A percentile compares a stretch with the other conserved stretches of the same genome.
Conservation (phyloP, 2,113 vertebrate species). For the Cebus imitator region DNA sequence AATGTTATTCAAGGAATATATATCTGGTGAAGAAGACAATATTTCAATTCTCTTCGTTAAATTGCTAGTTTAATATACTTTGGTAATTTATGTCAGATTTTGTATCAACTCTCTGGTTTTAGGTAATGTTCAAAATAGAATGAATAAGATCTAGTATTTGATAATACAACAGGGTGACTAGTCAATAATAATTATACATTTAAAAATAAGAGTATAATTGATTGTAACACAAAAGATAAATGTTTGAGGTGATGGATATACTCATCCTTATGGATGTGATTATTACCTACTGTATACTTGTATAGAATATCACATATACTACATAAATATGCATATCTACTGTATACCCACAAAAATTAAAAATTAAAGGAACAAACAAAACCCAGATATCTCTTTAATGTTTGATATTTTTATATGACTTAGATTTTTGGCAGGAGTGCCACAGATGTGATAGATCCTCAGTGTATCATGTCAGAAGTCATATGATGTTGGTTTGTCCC, state of each 20-base stretch:
- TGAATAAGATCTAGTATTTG: no score
- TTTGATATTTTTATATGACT: not conserved
- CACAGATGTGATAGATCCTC: not conserved
- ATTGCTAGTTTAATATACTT: not conserved
- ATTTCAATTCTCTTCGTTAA: not conserved
- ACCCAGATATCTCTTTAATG: not conserved
- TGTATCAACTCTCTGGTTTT: not conserved
- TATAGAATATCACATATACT: no score
- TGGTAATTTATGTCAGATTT: not conserved
- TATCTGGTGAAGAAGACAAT: not conserved
- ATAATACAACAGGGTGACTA: no score
- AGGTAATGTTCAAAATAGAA: not conserved
- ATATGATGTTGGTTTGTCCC: not conserved
- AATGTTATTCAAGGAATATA: not conserved
- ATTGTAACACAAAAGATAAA: no score
- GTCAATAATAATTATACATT: no score
- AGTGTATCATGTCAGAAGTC: not conserved
- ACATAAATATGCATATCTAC: no score
- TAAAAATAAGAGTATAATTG: no score
- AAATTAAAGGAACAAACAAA: no score
- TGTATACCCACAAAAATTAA: no score
- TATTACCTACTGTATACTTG: no score
- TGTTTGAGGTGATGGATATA: no score
- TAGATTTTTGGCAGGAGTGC: not conserved
- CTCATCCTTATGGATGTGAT: no score